These are phyloP conservation scores for Xyliphius kryptos DNA, from an alignment of 2,113 vertebrate species.

Conservation along the genomic window DNA sequence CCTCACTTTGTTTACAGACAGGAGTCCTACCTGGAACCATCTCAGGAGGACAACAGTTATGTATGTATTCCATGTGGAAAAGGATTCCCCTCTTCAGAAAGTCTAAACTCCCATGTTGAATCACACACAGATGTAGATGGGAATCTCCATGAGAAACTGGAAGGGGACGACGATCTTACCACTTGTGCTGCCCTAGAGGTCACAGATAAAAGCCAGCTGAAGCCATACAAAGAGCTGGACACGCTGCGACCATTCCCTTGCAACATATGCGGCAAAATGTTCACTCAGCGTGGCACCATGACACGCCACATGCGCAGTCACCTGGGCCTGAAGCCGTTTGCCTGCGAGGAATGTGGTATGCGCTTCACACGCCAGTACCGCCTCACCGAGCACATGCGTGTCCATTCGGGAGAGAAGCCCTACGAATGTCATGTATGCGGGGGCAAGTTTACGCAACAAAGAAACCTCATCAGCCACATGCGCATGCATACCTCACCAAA, in stretches of 20 bases:
- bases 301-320: conserved; percentile 99
- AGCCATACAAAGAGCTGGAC: conserved; percentile 94
- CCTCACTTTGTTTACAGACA: conserved; percentile 86
- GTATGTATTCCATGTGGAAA: conserved; percentile 97
- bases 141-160: conserved; percentile 87
- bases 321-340: conserved; percentile 97
- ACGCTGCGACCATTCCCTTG: conserved; percentile 93
- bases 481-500: conserved; percentile 97
- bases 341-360: conserved; percentile 98
- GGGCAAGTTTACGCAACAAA: conserved; percentile 98
- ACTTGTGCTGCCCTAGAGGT: conserved; percentile 65
- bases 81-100: conserved; percentile 95
- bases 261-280: conserved; percentile 98
- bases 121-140: too few relatives aligned
- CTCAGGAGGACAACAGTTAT: conserved; percentile 92
- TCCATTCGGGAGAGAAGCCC: conserved; percentile 98
- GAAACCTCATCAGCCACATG: conserved; percentile 99
- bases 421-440: conserved; percentile 98
- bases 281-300: conserved; percentile 98
- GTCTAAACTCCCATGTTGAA: conserved; percentile 94
- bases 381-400: conserved; percentile 98
- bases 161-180: conserved; percentile 69
- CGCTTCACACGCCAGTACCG: conserved; percentile 98
- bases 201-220: too few relatives aligned
- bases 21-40: conserved; percentile 83